phyloP scores from a whole-genome alignment of 2,888 invertebrate species.

The Macaria liturata region DNA sequence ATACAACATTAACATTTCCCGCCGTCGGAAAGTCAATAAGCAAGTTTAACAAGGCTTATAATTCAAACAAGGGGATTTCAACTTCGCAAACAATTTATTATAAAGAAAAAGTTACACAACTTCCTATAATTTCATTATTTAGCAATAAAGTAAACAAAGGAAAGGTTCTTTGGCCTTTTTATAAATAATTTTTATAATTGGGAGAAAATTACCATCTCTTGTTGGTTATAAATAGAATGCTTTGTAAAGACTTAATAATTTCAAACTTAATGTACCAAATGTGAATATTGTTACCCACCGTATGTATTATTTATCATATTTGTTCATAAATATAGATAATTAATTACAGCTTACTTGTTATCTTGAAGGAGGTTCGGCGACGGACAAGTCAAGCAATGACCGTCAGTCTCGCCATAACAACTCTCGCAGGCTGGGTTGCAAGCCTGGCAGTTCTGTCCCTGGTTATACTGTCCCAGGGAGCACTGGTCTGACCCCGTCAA shows the following conservation, averaged over 20 bases:
- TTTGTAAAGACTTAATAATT: no score
- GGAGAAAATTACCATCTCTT: no score
- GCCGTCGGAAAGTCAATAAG: conserved; percentile 6
- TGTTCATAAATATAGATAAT: no score
- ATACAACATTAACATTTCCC: conserved; percentile 7
- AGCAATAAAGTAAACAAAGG: conserved; percentile 10
- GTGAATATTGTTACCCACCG: no score
- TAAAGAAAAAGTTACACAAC: conserved; percentile 15
- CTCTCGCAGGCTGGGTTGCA: conserved; percentile 92
- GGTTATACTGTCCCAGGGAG: conserved; percentile 84
- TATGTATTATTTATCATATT: no score
- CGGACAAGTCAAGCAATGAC: conserved; percentile 89
- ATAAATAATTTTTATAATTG: no score
- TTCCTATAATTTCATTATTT: conserved; percentile 13
- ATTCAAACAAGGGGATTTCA: conserved; percentile 15
- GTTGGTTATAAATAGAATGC: no score
- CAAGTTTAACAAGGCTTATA: conserved; percentile 17
- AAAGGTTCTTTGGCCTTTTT: neutral
- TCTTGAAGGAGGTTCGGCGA: conserved; percentile 88
- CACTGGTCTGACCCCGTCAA: conserved; percentile 88
- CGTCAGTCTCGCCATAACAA: conserved; percentile 90
- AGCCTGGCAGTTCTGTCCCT: conserved; percentile 86
- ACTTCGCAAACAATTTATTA: conserved; percentile 16
- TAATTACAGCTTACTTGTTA: conserved; percentile 54
- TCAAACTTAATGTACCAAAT: no score